Base-by-base conservation (phyloP, 2,888 invertebrate species). In the Stomorhina lunata region DNA sequence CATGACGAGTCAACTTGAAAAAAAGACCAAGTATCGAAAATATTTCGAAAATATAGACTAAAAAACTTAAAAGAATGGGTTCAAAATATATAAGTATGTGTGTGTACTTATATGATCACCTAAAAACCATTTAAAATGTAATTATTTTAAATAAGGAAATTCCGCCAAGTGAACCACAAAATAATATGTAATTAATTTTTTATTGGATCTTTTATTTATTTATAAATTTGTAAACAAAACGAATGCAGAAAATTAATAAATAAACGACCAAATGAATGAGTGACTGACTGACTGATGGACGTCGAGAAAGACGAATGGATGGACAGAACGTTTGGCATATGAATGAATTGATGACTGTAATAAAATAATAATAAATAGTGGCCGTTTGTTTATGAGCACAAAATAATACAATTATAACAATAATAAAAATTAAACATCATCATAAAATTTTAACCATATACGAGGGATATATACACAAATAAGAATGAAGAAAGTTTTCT, bases 1-100 rank as follows among this genome's bases (percentile, higher is more conserved):
- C 84, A 79, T 84, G 82, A 82, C 76, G 69, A 68, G 53, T 48
- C 72, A 73, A 78, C 66, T 65, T 71, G 12, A 57, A 25, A 6
- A 53, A 59, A 5, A 50, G 22, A 29, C 37, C 4, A 32, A 29
- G 22, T 20, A 34, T 12, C 10, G 9, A 32, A 9, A 57, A 61
- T 27, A n/a, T 40, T 10, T 22, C 9, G 3, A 55, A 66, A 17
- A 55, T 29, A 5, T 45, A 22, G 25, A 73, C 43, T 37, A 9
- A 53, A 20, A 12, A 37, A 17, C 15, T 40, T 37, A 53, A 43
- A 50, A 34, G 25, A 48, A 48, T 65, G 37, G 12, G 7, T 68
- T 37, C n/a, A 53, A n/a, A n/a, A n/a, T n/a, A n/a, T n/a, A n/a
- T n/a, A n/a, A n/a, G n/a, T n/a, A n/a, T n/a, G n/a, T n/a, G n/a